Base-by-base conservation (phyloP, 2,113 vertebrate genomes). In the Takifugu flavidus region DNA sequence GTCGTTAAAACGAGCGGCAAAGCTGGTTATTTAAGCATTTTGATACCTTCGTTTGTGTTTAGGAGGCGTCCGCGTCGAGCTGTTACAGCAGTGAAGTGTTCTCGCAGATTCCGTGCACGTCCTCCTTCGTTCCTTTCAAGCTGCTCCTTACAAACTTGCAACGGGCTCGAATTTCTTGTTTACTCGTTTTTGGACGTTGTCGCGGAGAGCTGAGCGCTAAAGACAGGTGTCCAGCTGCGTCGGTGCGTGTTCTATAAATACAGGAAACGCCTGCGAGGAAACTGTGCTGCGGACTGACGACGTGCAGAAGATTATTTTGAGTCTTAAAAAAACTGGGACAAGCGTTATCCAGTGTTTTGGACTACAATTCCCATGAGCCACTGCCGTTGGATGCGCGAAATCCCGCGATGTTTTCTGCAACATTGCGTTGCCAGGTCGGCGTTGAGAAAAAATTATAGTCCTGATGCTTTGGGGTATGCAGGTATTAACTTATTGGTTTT, bases 351-450 rank as follows among this genome's bases (percentile, higher is more conserved):
- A 54, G 11, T 79, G 45, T 85, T 82, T 82, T 83, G 70, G 76
- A 88, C 83, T 89, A 83, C 87, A 87, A 45, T n/a, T 52, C 68
- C 86, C 86, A 73, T 1, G 3, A 42, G 15, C 42, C 0, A 51
- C 26, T 71, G 4, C 2, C 13, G 27, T 13, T 44, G 4, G 6
- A 13, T 1, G 2, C 0, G 1, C 0, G 3, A 58, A 39, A 29
- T 83, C 67, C 80, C 86, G 86, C 82, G 88, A 72, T 61, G 7
- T 31, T 63, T 34, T 7, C 0, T 1, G 5, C 4, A 62, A 62
- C 43, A 69, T 62, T 72, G 72, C 62, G 85, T 85, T 87, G 87
- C 87, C 85, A 86, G 43, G 10, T 80, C 59, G 49, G n/a, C 10
- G 52, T 53, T 14, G 8, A 5, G 13, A 2, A 29, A 27, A 52